Evolutionary conservation across 2,888 invertebrate genomes (phyloP).

Genomic region (Dasypolia templi): DNA sequence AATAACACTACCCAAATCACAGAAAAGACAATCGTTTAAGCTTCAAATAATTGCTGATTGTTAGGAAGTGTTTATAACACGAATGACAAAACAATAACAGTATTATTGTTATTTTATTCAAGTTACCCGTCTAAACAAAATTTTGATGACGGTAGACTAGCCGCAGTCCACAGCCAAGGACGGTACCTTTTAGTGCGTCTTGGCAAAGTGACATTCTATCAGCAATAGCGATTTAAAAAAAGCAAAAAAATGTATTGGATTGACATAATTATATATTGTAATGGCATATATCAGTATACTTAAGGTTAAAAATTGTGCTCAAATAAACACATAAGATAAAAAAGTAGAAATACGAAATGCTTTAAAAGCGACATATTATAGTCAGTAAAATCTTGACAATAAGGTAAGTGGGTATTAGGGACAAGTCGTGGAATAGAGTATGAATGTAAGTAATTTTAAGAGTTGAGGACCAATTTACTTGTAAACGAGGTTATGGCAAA

Average conservation of each 20-base stretch:
- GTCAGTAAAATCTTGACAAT: background rate
- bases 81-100: constrained; percentile 12
- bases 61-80: background rate
- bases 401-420: background rate
- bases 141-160: background rate
- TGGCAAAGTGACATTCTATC: background rate
- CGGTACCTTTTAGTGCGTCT: background rate
- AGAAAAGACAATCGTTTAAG: background rate
- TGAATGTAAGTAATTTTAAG: background rate
- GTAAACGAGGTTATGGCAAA: background rate
- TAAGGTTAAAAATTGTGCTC: too few relatives aligned
- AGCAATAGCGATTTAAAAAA: background rate
- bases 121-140: background rate
- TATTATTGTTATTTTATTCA: background rate
- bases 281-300: too few relatives aligned
- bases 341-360: background rate
- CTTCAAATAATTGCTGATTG: constrained; percentile 3
- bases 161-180: background rate
- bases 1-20: background rate
- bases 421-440: too few relatives aligned
- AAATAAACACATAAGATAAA: too few relatives aligned
- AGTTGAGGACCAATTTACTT: background rate
- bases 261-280: too few relatives aligned
- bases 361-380: too few relatives aligned
- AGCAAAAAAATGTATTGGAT: background rate